Percentiles rank a stretch among this genome's conserved stretches.
phyloP scores from a whole-genome alignment of 2,113 vertebrate genomes.

The Dunckerocampus dactyliophorus region DNA sequence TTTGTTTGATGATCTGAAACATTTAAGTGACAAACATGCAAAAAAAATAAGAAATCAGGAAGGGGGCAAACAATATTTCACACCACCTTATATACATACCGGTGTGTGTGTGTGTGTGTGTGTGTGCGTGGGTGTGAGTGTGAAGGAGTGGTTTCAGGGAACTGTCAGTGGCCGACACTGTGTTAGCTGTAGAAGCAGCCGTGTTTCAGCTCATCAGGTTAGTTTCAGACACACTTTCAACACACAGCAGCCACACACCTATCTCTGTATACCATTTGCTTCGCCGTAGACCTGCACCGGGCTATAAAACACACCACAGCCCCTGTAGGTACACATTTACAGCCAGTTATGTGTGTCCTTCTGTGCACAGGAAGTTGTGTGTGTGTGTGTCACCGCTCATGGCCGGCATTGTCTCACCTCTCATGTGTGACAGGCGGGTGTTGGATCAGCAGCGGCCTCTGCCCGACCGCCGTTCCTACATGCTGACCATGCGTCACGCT shows the following conservation, averaged over 20 bases:
- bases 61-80: too few relatives aligned
- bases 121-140: slow-evolving; percentile 6
- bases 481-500: slow-evolving; percentile 59
- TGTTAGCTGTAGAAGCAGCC: slow-evolving; percentile 42
- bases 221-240: background rate
- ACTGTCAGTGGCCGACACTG: slow-evolving; percentile 56
- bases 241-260: too few relatives aligned
- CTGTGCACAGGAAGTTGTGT: too few relatives aligned
- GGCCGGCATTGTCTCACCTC: background rate
- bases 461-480: slow-evolving; percentile 64
- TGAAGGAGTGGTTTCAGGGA: slow-evolving; percentile 56
- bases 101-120: too few relatives aligned
- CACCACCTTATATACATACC: too few relatives aligned
- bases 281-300: too few relatives aligned
- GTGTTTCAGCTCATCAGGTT: slow-evolving; percentile 60
- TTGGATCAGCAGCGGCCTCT: slow-evolving; percentile 58
- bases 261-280: too few relatives aligned
- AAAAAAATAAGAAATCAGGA: too few relatives aligned
- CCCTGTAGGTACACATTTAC: background rate
- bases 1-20: too few relatives aligned
- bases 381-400: background rate
- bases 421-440: slow-evolving; percentile 39
- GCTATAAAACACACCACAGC: background rate
- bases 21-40: too few relatives aligned
- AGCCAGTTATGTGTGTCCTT: background rate